Conservation (phyloP, 2,113 vertebrate species). For the Cettia cetti region DNA sequence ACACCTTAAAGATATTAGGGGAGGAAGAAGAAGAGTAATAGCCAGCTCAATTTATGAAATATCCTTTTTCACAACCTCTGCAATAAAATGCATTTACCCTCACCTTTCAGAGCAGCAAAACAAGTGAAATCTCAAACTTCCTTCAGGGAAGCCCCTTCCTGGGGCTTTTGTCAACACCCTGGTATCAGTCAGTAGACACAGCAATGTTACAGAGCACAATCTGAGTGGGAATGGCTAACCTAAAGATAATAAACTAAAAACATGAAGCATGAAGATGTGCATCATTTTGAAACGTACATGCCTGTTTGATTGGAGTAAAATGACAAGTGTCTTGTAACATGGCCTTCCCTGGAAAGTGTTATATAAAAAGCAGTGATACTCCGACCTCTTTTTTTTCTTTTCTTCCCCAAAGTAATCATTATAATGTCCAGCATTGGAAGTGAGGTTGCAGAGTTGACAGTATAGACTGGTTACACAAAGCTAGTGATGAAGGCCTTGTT, state of each 20-base stretch:
- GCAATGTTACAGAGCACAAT: not conserved
- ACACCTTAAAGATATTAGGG: not conserved
- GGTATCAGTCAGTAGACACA: not conserved
- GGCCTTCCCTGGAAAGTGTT: not conserved
- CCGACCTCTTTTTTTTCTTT: too few species aligned
- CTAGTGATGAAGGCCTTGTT: not conserved
- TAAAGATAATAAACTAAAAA: not conserved
- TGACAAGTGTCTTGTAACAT: not conserved
- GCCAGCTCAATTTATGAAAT: not conserved
- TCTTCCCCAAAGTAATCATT: not conserved
- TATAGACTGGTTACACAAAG: not conserved
- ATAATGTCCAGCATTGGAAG: not conserved
- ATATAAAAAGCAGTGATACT: not conserved
- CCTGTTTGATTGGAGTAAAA: not conserved
- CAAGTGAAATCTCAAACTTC: not conserved
- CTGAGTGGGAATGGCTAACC: not conserved
- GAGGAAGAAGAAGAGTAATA: not conserved
- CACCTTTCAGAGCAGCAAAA: not conserved
- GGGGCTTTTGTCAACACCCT: not conserved
- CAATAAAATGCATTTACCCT: not conserved
- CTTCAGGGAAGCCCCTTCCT: not conserved
- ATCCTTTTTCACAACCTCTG: not conserved
- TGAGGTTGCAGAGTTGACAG: not conserved
- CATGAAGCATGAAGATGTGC: not conserved
- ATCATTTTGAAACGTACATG: not conserved